Conservation (phyloP, 2,113 vertebrate species). For the Prionailurus bengalensis region DNA sequence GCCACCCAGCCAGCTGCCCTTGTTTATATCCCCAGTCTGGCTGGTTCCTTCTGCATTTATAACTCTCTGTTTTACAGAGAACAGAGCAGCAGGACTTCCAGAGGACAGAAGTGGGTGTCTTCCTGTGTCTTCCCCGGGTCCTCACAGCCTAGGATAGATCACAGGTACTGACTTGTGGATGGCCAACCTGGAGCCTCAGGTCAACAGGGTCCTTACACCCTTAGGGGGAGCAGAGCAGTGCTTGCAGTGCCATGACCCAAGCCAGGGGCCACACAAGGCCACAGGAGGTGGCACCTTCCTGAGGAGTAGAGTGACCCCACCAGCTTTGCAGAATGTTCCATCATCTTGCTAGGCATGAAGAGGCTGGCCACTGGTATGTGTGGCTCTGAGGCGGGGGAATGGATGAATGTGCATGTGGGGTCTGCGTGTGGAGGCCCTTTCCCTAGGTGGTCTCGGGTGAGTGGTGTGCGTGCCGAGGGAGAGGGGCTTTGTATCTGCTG, state of each 20-base stretch:
- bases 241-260: not conserved
- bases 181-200: not conserved
- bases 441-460: not conserved
- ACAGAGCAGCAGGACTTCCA: not conserved
- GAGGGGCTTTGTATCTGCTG: not conserved
- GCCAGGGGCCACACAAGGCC: too few relatives aligned
- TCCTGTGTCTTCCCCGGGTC: not conserved
- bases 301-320: not conserved
- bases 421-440: too few relatives aligned
- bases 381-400: not conserved
- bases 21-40: not conserved
- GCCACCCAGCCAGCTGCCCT: not conserved
- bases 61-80: not conserved
- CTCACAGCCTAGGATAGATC: not conserved
- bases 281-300: not conserved
- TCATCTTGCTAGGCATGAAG: not conserved
- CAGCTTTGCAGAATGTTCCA: not conserved
- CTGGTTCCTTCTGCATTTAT: not conserved
- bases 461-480: rapidly evolving
- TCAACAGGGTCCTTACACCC: not conserved
- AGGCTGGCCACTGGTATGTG: rapidly evolving
- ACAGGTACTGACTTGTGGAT: not conserved
- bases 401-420: rapidly evolving
- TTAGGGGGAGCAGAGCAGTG: not conserved
- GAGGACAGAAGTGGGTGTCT: not conserved